Percentiles rank a stretch among this genome's conserved stretches.
These are phyloP conservation scores for Archips crataeganus DNA, from an alignment of 2,888 invertebrate genomes.

Conservation along the genomic window DNA sequence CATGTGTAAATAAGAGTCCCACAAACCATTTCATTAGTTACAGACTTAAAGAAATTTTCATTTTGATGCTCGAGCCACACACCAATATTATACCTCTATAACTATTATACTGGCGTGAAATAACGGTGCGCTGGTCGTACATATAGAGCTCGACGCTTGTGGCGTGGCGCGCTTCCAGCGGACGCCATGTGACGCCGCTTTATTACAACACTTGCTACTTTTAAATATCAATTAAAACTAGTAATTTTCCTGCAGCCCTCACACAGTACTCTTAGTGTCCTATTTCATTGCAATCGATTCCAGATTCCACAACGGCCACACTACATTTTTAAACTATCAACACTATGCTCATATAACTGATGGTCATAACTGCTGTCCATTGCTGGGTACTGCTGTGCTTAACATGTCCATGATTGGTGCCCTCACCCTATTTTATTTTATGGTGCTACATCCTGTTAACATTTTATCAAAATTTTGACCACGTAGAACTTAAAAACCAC, in stretches of 20 bases:
- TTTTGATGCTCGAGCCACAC: neutral
- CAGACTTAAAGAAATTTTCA: neutral
- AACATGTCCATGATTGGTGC: no score
- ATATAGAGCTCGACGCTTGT: conserved; percentile 10
- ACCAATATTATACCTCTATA: neutral
- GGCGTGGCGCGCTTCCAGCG: conserved; percentile 37
- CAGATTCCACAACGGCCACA: no score
- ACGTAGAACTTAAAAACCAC: neutral
- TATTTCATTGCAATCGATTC: no score
- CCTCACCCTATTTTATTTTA: no score
- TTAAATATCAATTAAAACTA: neutral
- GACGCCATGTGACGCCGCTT: conserved; percentile 16
- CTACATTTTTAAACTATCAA: no score
- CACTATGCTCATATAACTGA: no score
- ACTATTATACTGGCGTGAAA: conserved; percentile 9
- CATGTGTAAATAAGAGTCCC: no score
- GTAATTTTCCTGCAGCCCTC: neutral
- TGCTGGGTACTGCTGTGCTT: neutral
- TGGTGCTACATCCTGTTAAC: no score
- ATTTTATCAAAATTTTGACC: no score
- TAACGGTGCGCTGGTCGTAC: conserved; percentile 17
- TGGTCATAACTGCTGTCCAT: neutral
- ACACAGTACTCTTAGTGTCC: neutral
- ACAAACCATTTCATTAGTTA: neutral
- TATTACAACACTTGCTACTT: neutral